Percentiles rank a stretch among this genome's conserved stretches.
Conservation (phyloP, 2,113 vertebrate species). For the Zootoca vivipara region DNA sequence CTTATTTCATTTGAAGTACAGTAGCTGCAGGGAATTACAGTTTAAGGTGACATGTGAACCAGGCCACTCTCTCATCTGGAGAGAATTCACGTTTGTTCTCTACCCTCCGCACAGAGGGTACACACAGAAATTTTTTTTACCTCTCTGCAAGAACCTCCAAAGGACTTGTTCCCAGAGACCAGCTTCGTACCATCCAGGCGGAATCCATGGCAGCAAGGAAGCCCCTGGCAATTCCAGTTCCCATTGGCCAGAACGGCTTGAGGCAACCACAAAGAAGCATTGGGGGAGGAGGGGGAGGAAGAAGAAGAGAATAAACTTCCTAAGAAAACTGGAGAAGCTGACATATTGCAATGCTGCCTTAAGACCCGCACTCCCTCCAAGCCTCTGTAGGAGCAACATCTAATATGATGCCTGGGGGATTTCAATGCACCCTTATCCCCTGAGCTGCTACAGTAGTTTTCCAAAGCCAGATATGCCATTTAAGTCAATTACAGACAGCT, state of each 20-base stretch:
- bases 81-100: not conserved
- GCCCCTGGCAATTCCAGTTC: slow-evolving; percentile 95
- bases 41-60: not conserved
- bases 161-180: slow-evolving; percentile 89
- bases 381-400: not conserved
- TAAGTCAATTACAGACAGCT: slow-evolving; percentile 32
- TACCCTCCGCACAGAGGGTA: not conserved
- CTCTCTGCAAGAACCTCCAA: slow-evolving; percentile 96
- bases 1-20: no score
- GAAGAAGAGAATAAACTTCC: slow-evolving; percentile 8
- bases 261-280: not conserved
- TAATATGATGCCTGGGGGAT: not conserved
- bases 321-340: slow-evolving; percentile 12
- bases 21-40: not conserved
- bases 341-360: slow-evolving; percentile 35
- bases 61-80: not conserved
- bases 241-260: slow-evolving; percentile 99
- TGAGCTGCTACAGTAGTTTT: slow-evolving; percentile 22
- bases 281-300: slow-evolving; percentile 7
- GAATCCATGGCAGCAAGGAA: slow-evolving; percentile 97
- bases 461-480: not conserved
- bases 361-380: not conserved
- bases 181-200: slow-evolving; percentile 97
- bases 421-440: not conserved
- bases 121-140: slow-evolving; percentile 71